A percentile compares a stretch with the other conserved stretches of the same genome.
These are phyloP conservation scores for Eumacrocentrus americanus DNA, from an alignment of 2,888 invertebrate species.

Conservation along the genomic window DNA sequence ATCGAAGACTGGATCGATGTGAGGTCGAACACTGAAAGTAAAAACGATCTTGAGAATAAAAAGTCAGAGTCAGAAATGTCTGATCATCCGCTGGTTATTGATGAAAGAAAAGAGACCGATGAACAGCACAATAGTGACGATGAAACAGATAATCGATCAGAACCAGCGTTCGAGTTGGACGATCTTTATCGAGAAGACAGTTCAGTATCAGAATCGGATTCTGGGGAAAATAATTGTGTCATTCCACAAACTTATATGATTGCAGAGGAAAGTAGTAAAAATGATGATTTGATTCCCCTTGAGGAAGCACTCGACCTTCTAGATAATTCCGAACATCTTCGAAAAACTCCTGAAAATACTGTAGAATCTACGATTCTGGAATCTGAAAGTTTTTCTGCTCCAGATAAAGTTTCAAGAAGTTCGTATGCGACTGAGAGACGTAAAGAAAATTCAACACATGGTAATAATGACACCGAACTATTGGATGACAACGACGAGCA, in stretches of 20 bases:
- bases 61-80: conserved; percentile 57
- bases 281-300: conserved; percentile 48
- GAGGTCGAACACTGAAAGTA: conserved; percentile 30
- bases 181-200: conserved; percentile 52
- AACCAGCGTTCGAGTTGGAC: conserved; percentile 45
- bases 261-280: conserved; percentile 11
- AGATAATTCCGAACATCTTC: conserved; percentile 43
- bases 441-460: conserved; percentile 2
- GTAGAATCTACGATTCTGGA: not conserved
- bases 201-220: conserved; percentile 50
- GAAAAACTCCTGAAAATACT: conserved; percentile 24
- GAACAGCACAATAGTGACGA: conserved; percentile 51
- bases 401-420: not conserved
- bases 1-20: conserved; percentile 30
- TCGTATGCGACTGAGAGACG: conserved; percentile 14
- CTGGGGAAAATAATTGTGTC: conserved; percentile 40
- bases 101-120: conserved; percentile 51
- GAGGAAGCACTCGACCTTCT: conserved; percentile 53
- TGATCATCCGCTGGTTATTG: conserved; percentile 55
- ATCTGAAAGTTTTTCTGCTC: not conserved
- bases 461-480: not conserved
- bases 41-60: conserved; percentile 44
- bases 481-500: conserved; percentile 33
- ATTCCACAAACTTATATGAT: conserved; percentile 4
- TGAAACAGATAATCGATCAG: conserved; percentile 49